Percentiles rank a stretch among this genome's conserved stretches.
phyloP scores from a whole-genome alignment of 2,888 invertebrate genomes.

The Cheilosia vulpina region DNA sequence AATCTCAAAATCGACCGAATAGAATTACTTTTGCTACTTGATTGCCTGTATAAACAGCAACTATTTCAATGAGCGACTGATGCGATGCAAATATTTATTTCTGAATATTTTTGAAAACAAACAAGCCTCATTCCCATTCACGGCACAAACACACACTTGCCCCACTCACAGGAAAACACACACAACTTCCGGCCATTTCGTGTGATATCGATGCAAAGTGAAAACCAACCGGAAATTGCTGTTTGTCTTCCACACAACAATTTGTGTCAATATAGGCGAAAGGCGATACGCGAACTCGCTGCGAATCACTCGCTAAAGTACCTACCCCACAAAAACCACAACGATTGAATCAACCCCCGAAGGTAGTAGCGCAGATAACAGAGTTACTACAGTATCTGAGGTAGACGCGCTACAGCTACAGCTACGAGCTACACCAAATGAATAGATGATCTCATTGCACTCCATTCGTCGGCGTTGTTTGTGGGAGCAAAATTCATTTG shows the following conservation, averaged over 20 bases:
- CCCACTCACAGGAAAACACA: conserved; percentile 9
- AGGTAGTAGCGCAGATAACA: not conserved
- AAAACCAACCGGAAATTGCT: conserved; percentile 43
- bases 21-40: no score
- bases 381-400: not conserved
- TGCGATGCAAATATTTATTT: not conserved
- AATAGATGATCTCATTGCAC: conserved; percentile 39
- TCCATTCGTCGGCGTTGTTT: conserved; percentile 10
- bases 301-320: conserved; percentile 30
- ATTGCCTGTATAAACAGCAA: no score
- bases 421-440: not conserved
- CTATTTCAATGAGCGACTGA: no score
- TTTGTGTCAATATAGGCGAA: conserved; percentile 23
- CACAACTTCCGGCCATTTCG: conserved; percentile 30
- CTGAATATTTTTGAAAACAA: not conserved
- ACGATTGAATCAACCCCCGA: not conserved
- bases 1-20: no score
- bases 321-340: conserved; percentile 6
- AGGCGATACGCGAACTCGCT: conserved; percentile 15
- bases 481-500: conserved; percentile 1
- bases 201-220: conserved; percentile 8
- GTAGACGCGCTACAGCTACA: not conserved
- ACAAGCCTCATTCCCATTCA: no score
- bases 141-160: not conserved
- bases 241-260: conserved; percentile 17